phyloP scores from a whole-genome alignment of 2,888 invertebrate species.

The Dryomyza anilis region DNA sequence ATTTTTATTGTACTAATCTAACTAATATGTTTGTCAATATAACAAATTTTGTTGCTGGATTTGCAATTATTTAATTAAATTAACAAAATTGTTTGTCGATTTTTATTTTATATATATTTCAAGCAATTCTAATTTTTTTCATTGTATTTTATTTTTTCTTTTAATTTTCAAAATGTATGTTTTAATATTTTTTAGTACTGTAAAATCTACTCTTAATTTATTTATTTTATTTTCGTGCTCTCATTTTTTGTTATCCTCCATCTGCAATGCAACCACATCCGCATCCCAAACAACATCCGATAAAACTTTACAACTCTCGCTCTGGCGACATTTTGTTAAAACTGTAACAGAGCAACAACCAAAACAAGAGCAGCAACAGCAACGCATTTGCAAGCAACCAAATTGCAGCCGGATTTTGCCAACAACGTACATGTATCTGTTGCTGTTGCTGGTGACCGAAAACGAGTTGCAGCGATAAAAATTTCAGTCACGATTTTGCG shows the following conservation, averaged over 20 bases:
- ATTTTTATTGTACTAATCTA: too few species aligned
- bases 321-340: neutral
- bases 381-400: too few species aligned
- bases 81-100: too few species aligned
- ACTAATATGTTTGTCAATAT: too few species aligned
- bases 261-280: neutral
- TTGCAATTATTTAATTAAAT: too few species aligned
- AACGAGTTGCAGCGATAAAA: neutral
- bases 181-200: neutral
- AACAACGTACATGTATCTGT: too few species aligned
- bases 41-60: too few species aligned
- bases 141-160: neutral
- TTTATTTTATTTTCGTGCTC: neutral
- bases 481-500: neutral
- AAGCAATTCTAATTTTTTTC: neutral
- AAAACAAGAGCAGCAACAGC: neutral
- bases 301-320: neutral
- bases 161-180: neutral
- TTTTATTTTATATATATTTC: neutral
- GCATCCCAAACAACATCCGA: neutral
- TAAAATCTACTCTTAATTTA: neutral
- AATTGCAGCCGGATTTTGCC: too few species aligned
- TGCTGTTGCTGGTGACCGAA: too few species aligned
- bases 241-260: neutral
- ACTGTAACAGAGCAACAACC: neutral